Evolutionary conservation across 2,113 vertebrate genomes (phyloP).

Genomic region (Aleadryas rufinucha): DNA sequence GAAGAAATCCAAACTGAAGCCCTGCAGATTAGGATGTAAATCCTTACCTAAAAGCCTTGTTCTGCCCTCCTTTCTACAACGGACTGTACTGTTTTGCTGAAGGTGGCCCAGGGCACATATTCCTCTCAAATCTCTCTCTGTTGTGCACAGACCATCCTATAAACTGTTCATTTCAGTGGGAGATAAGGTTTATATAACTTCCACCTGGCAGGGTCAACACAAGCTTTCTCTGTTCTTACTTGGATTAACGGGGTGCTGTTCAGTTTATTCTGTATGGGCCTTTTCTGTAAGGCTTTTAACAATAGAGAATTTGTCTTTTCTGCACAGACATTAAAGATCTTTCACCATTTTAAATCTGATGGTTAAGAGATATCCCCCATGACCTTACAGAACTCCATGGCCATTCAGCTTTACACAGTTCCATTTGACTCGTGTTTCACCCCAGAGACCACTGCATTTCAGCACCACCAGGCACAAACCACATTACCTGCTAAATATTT

Average conservation of each 20-base stretch:
- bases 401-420: neutral
- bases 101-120: neutral
- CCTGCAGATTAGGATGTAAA: neutral
- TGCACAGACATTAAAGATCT: neutral
- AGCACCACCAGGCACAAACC: neutral
- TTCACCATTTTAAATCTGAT: neutral
- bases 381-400: neutral
- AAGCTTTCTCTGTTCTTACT: neutral
- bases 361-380: neutral
- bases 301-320: neutral
- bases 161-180: neutral
- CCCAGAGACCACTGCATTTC: neutral
- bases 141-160: neutral
- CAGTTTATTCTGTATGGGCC: neutral
- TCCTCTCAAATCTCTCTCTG: neutral
- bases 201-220: neutral
- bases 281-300: neutral
- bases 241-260: neutral
- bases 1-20: neutral
- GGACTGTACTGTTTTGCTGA: neutral
- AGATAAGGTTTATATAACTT: neutral
- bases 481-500: neutral
- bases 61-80: neutral
- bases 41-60: neutral
- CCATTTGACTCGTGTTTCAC: neutral